A percentile compares a stretch with the other conserved stretches of the same genome.
These are phyloP conservation scores for Diaphora mendica DNA, from an alignment of 2,888 invertebrate species.

Conservation along the genomic window DNA sequence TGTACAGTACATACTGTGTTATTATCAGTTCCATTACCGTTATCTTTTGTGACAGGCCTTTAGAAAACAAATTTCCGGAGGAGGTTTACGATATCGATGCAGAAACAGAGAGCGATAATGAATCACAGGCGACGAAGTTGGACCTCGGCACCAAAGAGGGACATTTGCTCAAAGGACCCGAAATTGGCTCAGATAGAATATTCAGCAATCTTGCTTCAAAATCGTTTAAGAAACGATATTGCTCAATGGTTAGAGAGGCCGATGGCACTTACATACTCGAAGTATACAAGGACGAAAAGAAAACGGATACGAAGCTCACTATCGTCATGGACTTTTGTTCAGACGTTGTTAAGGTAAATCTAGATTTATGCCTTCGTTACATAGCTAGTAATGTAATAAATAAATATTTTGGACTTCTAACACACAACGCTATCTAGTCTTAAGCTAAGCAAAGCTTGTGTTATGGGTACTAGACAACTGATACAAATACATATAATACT, in stretches of 20 bases:
- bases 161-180: slow-evolving; percentile 96
- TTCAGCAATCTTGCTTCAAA: slow-evolving; percentile 97
- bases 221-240: slow-evolving; percentile 96
- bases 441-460: too few relatives aligned
- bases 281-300: slow-evolving; percentile 97
- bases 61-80: slow-evolving; percentile 85
- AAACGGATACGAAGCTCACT: slow-evolving; percentile 95
- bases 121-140: slow-evolving; percentile 89
- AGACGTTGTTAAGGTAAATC: slow-evolving; percentile 92
- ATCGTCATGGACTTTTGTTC: slow-evolving; percentile 98
- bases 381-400: neutral
- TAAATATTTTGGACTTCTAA: too few relatives aligned
- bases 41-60: slow-evolving; percentile 62
- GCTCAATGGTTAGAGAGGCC: slow-evolving; percentile 95
- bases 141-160: slow-evolving; percentile 96
- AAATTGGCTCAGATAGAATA: slow-evolving; percentile 95
- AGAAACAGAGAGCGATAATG: slow-evolving; percentile 93
- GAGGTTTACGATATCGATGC: slow-evolving; percentile 96
- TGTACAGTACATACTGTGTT: slow-evolving; percentile 15
- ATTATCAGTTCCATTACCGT: slow-evolving; percentile 35
- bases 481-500: too few relatives aligned
- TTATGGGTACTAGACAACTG: too few relatives aligned
- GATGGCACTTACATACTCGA: slow-evolving; percentile 97
- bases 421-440: too few relatives aligned
- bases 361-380: neutral